Evolutionary conservation across 1,140 invertebrate genomes (phyloP), one percentile per base, ranked within the genome.

Genomic region (Drosophila dunni): DNA sequence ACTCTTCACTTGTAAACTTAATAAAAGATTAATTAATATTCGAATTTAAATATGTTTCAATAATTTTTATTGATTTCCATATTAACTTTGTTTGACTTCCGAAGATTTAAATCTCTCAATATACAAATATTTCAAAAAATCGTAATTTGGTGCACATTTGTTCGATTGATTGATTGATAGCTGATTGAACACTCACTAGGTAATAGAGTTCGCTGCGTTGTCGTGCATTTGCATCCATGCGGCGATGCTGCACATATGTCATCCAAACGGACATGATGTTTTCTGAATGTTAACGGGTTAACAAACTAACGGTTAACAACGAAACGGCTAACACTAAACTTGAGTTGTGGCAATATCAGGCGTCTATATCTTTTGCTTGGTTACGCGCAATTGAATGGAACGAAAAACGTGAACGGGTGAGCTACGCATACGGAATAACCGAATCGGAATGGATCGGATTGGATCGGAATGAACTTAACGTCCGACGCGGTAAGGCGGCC

Each of bases 221-320:
- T 8, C 91, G 73, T 45, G 82, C 78, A 71, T 85, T 90, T 10
- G 91, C 84, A 62, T 91, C 86, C 62, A 77, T 88, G 53, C 86
- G 85, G 36, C 91, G 85, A 76, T 86, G 91, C 67, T 92, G 91
- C 48, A 93, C 92, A 68, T 92, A 93, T 42, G 92, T 93, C 75
- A 93, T 93, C 93, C 93, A 93, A 40, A 93, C 86, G 29, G 93
- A 93, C 93, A 93, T 93, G 38, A 36, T 53, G 24, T 29, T 4
- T 29, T 29, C 6, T 29, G 0, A 29, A 34, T 29, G 29, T 13
- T 13, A 51, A 33, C n/a, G 29, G 24, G 24, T 29, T 29, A 29
- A 29, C 24, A 29, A 29, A 4, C 20, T 46, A 20, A 17, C 15
- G 0, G 9, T 1, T 13, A 13, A 13, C 11, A 45, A 15, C 24